Evolutionary conservation across 35 echinoderm and acorn worm species (phyloP), one percentile per base, ranked within the genome.

Genomic region (Acanthaster planci): DNA sequence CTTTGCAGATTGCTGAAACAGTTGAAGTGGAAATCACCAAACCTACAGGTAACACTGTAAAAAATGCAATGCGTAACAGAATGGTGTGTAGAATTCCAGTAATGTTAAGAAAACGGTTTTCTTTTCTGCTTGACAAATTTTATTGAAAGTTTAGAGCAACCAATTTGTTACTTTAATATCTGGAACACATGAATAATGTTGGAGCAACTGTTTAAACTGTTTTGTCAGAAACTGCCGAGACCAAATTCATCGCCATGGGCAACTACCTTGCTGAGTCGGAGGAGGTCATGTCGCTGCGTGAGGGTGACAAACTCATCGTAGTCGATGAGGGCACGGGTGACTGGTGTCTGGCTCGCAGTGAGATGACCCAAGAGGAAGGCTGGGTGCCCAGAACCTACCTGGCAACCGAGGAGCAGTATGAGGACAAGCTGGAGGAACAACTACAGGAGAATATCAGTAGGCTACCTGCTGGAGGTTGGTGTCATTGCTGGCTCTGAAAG

Each of bases 331-430:
- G 79, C 7, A 89, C 93, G 37, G 91, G 92, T 19, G 96, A 99
- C 29, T 99, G 96, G 96, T 93, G 92, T 80, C 78, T 97, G 60
- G 92, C 92, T 21, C 80, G 89, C 0, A 88, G 87, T 36, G 86
- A 81, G 32, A 78, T 60, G 27, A 99, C 88, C 10, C 88, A 82
- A 19, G 96, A 99, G 59, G 96, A 99, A 91, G 96, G 96, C 15
- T 99, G 96, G 96, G 96, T 99, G 12, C 96, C 96, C 2, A 91
- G 82, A 82, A 81, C 92, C 21, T 99, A 99, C 72, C 83, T 99
- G 79, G 91, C 89, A 58, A 90, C 96, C 10, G 77, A 82, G 36
- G 92, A 91, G 8, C 80, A 91, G 40, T 99, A 99, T 84, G 96
- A 93, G 32, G 79, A 93, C 22, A 86, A 83, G 10, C 85, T 99